A percentile compares a stretch with the other conserved stretches of the same genome.
phyloP scores from a whole-genome alignment of 2,888 invertebrate species.

The Drosophila helvetica region DNA sequence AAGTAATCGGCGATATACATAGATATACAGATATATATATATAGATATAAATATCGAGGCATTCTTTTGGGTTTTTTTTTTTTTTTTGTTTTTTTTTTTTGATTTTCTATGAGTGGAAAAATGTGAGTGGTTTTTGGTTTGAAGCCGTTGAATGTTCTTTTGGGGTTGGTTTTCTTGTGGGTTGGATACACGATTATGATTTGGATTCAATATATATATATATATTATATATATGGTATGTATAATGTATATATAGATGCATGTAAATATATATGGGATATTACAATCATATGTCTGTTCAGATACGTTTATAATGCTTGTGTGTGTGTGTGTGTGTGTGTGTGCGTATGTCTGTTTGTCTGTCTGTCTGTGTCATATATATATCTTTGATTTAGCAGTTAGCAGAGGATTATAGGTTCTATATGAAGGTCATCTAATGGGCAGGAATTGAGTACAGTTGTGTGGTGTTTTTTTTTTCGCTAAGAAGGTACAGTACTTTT shows the following conservation, averaged over 20 bases:
- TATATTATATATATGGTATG: slow-evolving; percentile 29
- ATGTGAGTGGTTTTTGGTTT: slow-evolving; percentile 52
- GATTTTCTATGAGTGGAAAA: slow-evolving; percentile 48
- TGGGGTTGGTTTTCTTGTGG: slow-evolving; percentile 14
- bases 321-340: slow-evolving; percentile 24
- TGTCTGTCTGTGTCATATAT: slow-evolving; percentile 29
- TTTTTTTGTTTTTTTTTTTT: slow-evolving; percentile 40
- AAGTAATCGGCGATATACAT: slow-evolving; percentile 50
- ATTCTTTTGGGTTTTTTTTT: slow-evolving; percentile 30
- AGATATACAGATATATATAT: slow-evolving; percentile 31
- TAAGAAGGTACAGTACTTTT: slow-evolving; percentile 76
- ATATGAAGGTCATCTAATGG: slow-evolving; percentile 74
- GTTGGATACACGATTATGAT: slow-evolving; percentile 33
- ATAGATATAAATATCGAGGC: slow-evolving; percentile 46
- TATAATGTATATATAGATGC: slow-evolving; percentile 42
- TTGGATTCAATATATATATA: slow-evolving; percentile 18
- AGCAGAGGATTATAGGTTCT: slow-evolving; percentile 48
- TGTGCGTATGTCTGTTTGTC: slow-evolving; percentile 27
- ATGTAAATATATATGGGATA: slow-evolving; percentile 39
- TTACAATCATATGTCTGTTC: slow-evolving; percentile 67
- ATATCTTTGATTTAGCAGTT: slow-evolving; percentile 44
- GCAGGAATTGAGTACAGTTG: slow-evolving; percentile 75
- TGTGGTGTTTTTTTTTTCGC: slow-evolving; percentile 65
- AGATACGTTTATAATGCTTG: slow-evolving; percentile 61
- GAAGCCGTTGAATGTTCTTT: slow-evolving; percentile 59